phyloP scores from a whole-genome alignment of 2,113 vertebrate genomes.

The Mystacornis crossleyi region DNA sequence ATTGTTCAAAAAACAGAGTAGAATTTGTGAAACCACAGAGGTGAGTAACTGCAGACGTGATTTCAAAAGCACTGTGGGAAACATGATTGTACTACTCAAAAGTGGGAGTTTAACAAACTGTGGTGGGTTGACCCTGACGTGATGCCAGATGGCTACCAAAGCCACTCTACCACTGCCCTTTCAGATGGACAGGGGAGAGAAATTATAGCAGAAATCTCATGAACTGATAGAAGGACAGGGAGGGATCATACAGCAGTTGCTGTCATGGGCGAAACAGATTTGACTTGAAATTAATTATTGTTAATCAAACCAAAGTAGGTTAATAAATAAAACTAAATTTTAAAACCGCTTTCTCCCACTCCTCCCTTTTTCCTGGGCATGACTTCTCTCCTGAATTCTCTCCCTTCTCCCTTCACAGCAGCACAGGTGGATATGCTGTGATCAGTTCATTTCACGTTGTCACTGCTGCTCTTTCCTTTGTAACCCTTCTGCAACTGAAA shows the following conservation, averaged over 20 bases:
- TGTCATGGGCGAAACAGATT: rapidly evolving
- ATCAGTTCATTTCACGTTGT: background rate
- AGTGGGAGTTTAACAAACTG: background rate
- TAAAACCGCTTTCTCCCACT: background rate
- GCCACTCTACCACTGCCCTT: background rate
- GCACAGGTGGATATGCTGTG: background rate
- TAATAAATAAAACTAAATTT: background rate
- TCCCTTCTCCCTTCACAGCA: background rate
- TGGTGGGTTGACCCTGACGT: background rate
- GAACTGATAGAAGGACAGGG: too few species aligned
- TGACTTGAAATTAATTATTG: background rate
- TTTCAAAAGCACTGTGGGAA: background rate
- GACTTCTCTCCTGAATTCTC: background rate
- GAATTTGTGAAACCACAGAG: background rate
- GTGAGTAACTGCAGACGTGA: background rate
- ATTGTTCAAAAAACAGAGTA: background rate
- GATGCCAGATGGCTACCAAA: background rate
- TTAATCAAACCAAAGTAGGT: background rate
- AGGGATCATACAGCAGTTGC: background rate
- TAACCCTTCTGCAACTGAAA: background rate
- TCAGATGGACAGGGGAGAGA: background rate
- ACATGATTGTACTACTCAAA: background rate
- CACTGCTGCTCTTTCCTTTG: background rate
- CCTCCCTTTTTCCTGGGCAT: background rate
- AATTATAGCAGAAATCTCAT: background rate